Base-by-base conservation (phyloP, 92 coral and sea anemone genomes). In the Blastomussa wellsi region DNA sequence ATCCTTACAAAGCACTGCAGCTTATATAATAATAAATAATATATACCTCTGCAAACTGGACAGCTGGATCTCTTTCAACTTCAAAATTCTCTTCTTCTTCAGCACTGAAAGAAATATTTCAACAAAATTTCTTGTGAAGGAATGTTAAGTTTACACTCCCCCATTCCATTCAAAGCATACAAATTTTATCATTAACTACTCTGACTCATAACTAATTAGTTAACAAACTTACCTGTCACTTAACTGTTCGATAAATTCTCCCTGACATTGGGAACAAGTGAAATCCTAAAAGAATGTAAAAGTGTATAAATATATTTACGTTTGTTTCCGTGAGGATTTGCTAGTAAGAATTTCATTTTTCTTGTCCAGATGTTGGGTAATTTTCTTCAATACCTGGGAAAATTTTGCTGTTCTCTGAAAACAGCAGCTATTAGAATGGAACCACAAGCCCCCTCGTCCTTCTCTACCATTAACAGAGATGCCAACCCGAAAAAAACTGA, bases 171-270 rank as follows among this genome's bases (percentile, higher is more conserved):
- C 17, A 22, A 55, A 55, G 8, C 67, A 26, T 14, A n/a, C n/a
- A n/a, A n/a, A n/a, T 7, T 16, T 10, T 9, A 62, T 62, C 12
- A 60, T 11, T 60, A 62, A 62, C 7, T 28, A 62, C 68, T 62
- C n/a, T n/a, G n/a, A n/a, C n/a, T n/a, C n/a, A n/a, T n/a, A n/a
- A n/a, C n/a, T 12, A 1, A 35, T 62, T 8, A 62, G 28, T 62
- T 8, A 11, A 26, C 33, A 26, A 2, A 62, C 57, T 8, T 42
- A 67, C 88, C 83, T 85, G 83, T 77, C 87, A 32, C 82, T 72
- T 69, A 95, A 76, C 65, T 95, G 97, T 86, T 95, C 98, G 67
- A 95, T 94, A 83, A 95, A 95, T n/a, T 95, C 98, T 64, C 94
- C 93, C n/a, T 93, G 82, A 72, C 98, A 95, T 32, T 72, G 88